Percentiles rank a stretch among this genome's conserved stretches.
Conservation (phyloP, 2,888 invertebrate genomes). For the Lycia hirtaria region DNA sequence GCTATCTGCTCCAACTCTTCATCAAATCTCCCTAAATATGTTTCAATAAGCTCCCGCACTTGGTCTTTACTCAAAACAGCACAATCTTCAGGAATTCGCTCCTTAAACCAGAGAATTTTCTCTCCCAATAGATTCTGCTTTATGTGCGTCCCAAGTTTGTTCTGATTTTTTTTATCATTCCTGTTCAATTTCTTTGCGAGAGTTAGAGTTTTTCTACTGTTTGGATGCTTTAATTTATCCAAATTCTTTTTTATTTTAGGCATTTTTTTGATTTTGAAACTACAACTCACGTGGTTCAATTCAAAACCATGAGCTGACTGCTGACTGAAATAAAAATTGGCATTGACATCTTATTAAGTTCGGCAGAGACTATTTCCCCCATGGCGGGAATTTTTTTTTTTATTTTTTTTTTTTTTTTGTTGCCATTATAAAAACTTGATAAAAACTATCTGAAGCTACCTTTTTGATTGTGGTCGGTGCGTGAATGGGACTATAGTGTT, state of each 20-base stretch:
- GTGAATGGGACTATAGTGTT: too few species aligned
- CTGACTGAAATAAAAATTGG: too few species aligned
- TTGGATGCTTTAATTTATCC: slow-evolving; percentile 91
- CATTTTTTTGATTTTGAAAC: too few species aligned
- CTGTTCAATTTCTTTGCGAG: slow-evolving; percentile 89
- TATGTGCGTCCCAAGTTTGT: slow-evolving; percentile 87
- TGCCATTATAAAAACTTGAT: too few species aligned
- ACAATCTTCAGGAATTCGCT: slow-evolving; percentile 85
- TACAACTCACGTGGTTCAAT: slow-evolving; percentile 10
- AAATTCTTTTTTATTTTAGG: slow-evolving; percentile 70
- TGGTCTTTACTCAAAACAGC: slow-evolving; percentile 86
- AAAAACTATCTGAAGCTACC: too few species aligned
- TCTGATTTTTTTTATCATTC: slow-evolving; percentile 86
- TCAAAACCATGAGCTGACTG: background rate
- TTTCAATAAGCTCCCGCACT: slow-evolving; percentile 84
- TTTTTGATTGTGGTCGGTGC: too few species aligned
- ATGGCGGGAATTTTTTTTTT: too few species aligned
- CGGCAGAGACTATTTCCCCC: too few species aligned
- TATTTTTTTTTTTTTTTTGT: too few species aligned
- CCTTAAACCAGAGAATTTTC: slow-evolving; percentile 92
- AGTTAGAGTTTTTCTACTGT: slow-evolving; percentile 92
- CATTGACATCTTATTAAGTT: too few species aligned
- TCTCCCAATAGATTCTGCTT: slow-evolving; percentile 91
- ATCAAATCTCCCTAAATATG: slow-evolving; percentile 86
- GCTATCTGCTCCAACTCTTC: slow-evolving; percentile 92